Evolutionary conservation across 2,797 vertebrate species (phyloP).

Genomic region (Apogon hyalosoma): DNA sequence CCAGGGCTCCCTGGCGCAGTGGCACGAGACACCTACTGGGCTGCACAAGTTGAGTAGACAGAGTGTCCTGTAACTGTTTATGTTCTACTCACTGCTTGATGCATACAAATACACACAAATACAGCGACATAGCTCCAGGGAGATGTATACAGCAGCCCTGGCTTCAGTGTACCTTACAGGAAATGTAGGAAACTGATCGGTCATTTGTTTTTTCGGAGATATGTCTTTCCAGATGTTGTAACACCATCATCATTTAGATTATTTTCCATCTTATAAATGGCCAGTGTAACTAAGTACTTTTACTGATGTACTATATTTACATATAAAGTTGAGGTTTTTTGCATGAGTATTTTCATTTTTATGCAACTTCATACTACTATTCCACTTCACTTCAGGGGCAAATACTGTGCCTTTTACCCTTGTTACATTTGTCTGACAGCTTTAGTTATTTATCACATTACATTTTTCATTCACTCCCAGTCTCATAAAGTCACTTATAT

Average conservation of each 20-base stretch:
- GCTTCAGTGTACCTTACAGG: slow-evolving; percentile 44
- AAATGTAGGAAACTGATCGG: slow-evolving; percentile 51
- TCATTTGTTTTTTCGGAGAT: slow-evolving; percentile 40
- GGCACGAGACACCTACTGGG: slow-evolving; percentile 71
- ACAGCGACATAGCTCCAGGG: slow-evolving; percentile 52
- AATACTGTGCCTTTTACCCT: too few relatives aligned
- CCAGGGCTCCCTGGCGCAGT: slow-evolving; percentile 73
- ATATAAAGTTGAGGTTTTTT: too few relatives aligned
- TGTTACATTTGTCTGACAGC: too few relatives aligned
- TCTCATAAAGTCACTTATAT: too few relatives aligned
- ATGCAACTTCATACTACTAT: too few relatives aligned
- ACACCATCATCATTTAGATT: slow-evolving; percentile 35
- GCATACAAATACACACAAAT: slow-evolving; percentile 58
- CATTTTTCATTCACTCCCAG: too few relatives aligned
- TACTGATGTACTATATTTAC: too few relatives aligned
- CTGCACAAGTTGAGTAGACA: slow-evolving; percentile 64
- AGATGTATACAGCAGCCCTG: slow-evolving; percentile 48
- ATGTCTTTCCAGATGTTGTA: slow-evolving; percentile 63
- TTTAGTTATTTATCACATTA: too few relatives aligned
- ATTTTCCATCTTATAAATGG: slow-evolving; percentile 29
- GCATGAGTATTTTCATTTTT: too few relatives aligned
- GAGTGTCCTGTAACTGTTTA: slow-evolving; percentile 72
- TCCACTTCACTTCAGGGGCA: too few relatives aligned
- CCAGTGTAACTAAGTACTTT: too few relatives aligned
- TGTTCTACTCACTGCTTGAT: slow-evolving; percentile 57